Evolutionary conservation across 2,888 invertebrate species (phyloP).

Genomic region (Drosophila limbata): DNA sequence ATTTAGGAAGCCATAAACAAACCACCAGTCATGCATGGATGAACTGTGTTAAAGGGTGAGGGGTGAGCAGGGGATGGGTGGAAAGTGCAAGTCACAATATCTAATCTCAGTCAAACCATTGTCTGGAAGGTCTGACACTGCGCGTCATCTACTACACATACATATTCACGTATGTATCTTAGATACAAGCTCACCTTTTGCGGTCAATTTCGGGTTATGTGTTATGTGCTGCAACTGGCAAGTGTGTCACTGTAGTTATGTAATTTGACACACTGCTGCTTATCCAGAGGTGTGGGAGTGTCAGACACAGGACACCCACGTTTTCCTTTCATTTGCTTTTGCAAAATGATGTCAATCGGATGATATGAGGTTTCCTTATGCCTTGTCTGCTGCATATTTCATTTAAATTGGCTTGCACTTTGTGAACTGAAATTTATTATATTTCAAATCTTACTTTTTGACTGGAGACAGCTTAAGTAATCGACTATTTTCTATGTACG

Average conservation of each 20-base stretch:
- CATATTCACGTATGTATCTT: background rate
- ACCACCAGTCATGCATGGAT: constrained; percentile 11
- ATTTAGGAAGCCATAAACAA: constrained; percentile 65
- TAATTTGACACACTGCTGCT: background rate
- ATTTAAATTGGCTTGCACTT: background rate
- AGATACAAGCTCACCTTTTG: background rate
- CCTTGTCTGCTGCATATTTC: background rate
- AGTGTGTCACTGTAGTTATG: constrained; percentile 4
- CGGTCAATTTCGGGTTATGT: background rate
- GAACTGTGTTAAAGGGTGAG: background rate
- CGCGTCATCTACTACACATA: background rate
- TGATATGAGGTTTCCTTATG: background rate
- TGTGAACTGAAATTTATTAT: background rate
- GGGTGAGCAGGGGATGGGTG: background rate
- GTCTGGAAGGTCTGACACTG: constrained; percentile 18
- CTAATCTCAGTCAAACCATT: constrained; percentile 39
- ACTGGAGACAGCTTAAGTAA: too few relatives aligned
- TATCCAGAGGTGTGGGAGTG: background rate
- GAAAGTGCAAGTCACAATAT: constrained; percentile 52
- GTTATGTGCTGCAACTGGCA: constrained; percentile 6
- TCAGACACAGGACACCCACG: background rate
- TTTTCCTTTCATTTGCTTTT: background rate
- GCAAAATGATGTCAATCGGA: background rate
- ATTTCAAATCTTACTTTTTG: background rate
- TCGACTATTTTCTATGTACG: too few relatives aligned